Conservation (phyloP, 2,113 vertebrate species). For the Taxidea taxus region DNA sequence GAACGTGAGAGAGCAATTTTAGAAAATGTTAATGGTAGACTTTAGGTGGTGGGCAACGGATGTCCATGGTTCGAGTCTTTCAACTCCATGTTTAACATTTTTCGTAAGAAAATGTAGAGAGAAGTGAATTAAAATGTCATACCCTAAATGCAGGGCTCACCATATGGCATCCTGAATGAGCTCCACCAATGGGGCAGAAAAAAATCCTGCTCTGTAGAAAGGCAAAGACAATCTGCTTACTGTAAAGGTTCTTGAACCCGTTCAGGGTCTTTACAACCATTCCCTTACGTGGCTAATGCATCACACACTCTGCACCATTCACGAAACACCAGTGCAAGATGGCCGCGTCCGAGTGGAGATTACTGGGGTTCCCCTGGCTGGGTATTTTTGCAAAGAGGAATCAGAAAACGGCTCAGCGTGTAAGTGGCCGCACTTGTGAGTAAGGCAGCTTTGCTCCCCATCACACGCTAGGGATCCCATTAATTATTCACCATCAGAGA, state of each 20-base stretch:
- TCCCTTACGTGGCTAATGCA: too few species aligned
- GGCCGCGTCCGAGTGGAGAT: background rate
- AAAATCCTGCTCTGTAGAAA: background rate
- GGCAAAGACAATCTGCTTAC: background rate
- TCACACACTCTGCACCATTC: background rate
- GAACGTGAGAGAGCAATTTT: background rate
- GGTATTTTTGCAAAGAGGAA: background rate
- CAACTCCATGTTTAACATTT: background rate
- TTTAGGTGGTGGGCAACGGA: background rate
- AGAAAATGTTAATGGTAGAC: background rate
- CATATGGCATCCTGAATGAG: background rate
- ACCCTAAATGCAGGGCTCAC: background rate
- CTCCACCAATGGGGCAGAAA: background rate
- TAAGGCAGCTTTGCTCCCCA: slow-evolving; percentile 66
- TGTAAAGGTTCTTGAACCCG: background rate
- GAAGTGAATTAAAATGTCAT: background rate
- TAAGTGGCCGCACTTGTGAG: slow-evolving; percentile 55
- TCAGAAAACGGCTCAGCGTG: background rate
- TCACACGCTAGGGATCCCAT: slow-evolving; percentile 66
- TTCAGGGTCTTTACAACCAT: background rate
- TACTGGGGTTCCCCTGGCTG: background rate
- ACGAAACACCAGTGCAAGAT: background rate
- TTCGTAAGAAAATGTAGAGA: background rate
- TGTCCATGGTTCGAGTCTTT: background rate
- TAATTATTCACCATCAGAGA: slow-evolving; percentile 87